Evolutionary conservation across 2,797 vertebrate genomes (phyloP).

Genomic region (Amblyraja radiata): DNA sequence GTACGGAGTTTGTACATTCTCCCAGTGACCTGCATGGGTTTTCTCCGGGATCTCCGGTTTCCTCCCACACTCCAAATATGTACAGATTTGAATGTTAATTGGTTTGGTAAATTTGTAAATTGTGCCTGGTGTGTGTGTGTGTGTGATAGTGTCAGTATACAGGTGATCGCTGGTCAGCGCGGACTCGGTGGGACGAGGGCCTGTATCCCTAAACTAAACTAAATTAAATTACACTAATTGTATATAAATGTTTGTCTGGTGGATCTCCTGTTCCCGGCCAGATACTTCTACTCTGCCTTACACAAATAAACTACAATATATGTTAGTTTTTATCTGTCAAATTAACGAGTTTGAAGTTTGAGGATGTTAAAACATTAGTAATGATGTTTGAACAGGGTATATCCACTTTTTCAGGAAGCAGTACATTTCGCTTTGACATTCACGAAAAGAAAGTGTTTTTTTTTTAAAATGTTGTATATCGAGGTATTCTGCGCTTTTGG

Average conservation of each 20-base stretch:
- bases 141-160: no score
- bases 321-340: conserved; percentile 26
- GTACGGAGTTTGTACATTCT: no score
- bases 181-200: no score
- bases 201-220: no score
- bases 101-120: no score
- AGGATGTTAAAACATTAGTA: conserved; percentile 25
- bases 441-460: background rate
- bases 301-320: background rate
- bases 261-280: conserved; percentile 2
- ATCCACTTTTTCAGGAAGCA: background rate
- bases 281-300: conserved; percentile 9
- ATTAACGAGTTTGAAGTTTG: background rate
- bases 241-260: conserved; percentile 2
- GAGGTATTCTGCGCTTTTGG: background rate
- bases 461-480: background rate
- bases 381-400: background rate
- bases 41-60: no score
- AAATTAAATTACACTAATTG: no score
- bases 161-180: no score
- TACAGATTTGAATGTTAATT: no score
- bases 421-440: background rate
- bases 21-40: no score
- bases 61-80: no score
- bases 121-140: no score